phyloP scores from a whole-genome alignment of 1,140 invertebrate genomes.

The Euborellia annulipes region DNA sequence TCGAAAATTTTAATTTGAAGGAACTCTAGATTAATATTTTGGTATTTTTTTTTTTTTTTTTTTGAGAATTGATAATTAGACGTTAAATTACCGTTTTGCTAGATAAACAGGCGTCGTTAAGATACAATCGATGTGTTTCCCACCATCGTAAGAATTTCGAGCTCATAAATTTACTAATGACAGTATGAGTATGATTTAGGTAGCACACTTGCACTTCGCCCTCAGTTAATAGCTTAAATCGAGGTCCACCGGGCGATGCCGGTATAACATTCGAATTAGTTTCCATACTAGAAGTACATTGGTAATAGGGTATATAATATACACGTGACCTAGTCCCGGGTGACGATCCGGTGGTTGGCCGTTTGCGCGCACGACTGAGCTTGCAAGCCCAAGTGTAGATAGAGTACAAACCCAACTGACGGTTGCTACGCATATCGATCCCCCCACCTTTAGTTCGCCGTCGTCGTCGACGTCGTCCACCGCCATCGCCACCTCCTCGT shows the following conservation, averaged over 20 bases:
- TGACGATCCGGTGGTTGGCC: too few species aligned
- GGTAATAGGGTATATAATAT: too few species aligned
- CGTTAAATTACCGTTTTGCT: conserved; percentile 63
- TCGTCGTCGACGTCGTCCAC: too few species aligned
- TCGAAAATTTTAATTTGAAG: too few species aligned
- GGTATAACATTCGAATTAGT: background rate
- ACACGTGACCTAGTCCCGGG: too few species aligned
- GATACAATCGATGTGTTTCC: conserved; percentile 60
- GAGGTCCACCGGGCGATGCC: conserved; percentile 35
- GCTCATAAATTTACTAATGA: conserved; percentile 66
- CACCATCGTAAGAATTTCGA: conserved; percentile 64
- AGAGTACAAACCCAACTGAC: background rate
- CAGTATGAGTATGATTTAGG: conserved; percentile 60
- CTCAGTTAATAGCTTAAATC: conserved; percentile 59
- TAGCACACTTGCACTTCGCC: conserved; percentile 63
- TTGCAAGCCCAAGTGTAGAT: too few species aligned
- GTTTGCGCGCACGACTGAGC: too few species aligned
- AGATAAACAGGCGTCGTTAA: conserved; percentile 50
- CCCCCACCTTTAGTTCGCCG: too few species aligned
- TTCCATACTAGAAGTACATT: background rate
- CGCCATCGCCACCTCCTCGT: too few species aligned
- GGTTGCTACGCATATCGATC: background rate
- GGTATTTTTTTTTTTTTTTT: too few species aligned
- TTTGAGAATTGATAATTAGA: too few species aligned
- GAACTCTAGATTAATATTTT: too few species aligned